Conservation (phyloP, 2,888 invertebrate genomes). For the Leucoptera coffeella region DNA sequence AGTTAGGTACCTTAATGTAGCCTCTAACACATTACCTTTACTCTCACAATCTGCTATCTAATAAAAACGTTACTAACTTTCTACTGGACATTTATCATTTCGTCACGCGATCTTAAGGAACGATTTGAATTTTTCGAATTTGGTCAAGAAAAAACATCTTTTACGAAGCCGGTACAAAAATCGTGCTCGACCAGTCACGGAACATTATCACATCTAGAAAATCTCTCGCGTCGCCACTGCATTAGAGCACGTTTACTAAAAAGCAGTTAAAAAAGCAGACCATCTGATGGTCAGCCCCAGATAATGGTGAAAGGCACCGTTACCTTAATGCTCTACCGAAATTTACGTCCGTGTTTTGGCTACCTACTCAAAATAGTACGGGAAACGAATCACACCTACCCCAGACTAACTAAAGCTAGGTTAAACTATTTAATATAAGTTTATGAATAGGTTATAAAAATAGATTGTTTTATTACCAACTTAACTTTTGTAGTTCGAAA, state of each 20-base stretch:
- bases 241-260: slow-evolving; percentile 44
- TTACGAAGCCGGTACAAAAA: slow-evolving; percentile 14
- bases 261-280: slow-evolving; percentile 40
- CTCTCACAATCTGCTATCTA: too few relatives aligned
- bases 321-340: slow-evolving; percentile 38
- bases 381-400: too few relatives aligned
- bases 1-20: too few relatives aligned
- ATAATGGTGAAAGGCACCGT: slow-evolving; percentile 52
- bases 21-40: too few relatives aligned
- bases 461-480: too few relatives aligned
- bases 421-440: too few relatives aligned
- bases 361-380: too few relatives aligned
- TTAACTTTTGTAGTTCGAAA: too few relatives aligned
- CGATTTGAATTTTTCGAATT: slow-evolving; percentile 21
- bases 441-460: too few relatives aligned
- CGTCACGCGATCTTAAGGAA: slow-evolving; percentile 10
- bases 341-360: too few relatives aligned
- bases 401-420: too few relatives aligned
- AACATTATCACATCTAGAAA: slow-evolving; percentile 41
- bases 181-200: slow-evolving; percentile 39
- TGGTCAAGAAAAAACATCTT: slow-evolving; percentile 12
- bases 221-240: slow-evolving; percentile 30
- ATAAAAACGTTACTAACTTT: slow-evolving; percentile 2
- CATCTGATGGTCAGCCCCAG: slow-evolving; percentile 38
- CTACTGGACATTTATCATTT: slow-evolving; percentile 5